Conservation (phyloP, 2,888 invertebrate species). For the Lomographa bimaculata region DNA sequence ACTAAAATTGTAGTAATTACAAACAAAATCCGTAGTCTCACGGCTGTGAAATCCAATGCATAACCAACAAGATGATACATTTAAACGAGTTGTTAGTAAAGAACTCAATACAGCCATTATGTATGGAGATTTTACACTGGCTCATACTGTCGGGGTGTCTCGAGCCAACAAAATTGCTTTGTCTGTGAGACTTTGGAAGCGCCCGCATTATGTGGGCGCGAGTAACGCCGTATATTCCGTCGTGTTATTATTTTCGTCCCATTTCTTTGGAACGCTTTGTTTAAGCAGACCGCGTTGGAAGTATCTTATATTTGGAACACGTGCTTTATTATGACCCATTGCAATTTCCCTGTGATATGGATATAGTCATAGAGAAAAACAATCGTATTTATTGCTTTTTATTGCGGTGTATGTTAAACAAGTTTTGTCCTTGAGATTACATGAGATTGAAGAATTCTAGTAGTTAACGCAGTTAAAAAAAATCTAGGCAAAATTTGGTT, state of each 20-base stretch:
- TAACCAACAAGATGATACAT: constrained; percentile 1
- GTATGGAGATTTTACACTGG: constrained; percentile 12
- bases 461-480: no score
- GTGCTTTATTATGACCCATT: constrained; percentile 5
- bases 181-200: constrained; percentile 58
- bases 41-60: neutral
- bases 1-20: no score
- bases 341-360: neutral
- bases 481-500: no score
- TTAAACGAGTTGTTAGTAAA: neutral
- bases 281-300: constrained; percentile 22
- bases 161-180: constrained; percentile 68
- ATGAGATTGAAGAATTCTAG: no score
- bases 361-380: no score
- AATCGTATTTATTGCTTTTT: no score
- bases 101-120: neutral
- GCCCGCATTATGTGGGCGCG: constrained; percentile 53
- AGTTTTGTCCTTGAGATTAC: no score
- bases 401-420: no score
- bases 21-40: no score
- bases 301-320: constrained; percentile 4
- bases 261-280: constrained; percentile 39
- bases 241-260: constrained; percentile 49
- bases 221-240: constrained; percentile 43
- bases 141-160: constrained; percentile 34